These are phyloP conservation scores for Protodeltote pygarga DNA, from an alignment of 2,888 invertebrate genomes.

Conservation along the genomic window DNA sequence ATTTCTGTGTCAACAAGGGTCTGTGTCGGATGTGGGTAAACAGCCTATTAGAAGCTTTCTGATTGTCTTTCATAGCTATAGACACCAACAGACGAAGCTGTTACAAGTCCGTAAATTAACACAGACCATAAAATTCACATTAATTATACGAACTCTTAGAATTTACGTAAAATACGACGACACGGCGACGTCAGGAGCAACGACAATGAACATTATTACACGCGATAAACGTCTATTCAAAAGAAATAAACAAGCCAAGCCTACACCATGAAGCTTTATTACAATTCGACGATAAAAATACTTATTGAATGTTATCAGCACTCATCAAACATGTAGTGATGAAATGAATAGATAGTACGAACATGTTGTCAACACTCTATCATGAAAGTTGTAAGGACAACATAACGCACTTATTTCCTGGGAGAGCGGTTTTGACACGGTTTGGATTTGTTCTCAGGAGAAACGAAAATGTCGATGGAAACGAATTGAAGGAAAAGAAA, in stretches of 20 bases:
- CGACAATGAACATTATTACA: conserved; percentile 55
- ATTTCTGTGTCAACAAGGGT: conserved; percentile 31
- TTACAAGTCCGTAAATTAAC: conserved; percentile 55
- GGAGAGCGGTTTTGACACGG: conserved; percentile 15
- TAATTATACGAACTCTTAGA: conserved; percentile 51
- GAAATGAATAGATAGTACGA: conserved; percentile 45
- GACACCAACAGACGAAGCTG: conserved; percentile 34
- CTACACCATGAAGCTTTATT: conserved; percentile 55
- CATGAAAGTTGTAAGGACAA: conserved; percentile 13
- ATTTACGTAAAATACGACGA: conserved; percentile 45
- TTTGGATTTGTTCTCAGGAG: conserved; percentile 18
- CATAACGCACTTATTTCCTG: conserved; percentile 14
- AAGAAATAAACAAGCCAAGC: conserved; percentile 42
- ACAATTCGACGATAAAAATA: conserved; percentile 62
- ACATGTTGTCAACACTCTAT: conserved; percentile 28
- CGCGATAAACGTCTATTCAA: conserved; percentile 31
- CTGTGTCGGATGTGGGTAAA: conserved; percentile 34
- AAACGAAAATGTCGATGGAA: conserved; percentile 12
- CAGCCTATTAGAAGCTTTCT: conserved; percentile 40
- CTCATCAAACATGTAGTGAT: conserved; percentile 53
- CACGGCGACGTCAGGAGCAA: conserved; percentile 54
- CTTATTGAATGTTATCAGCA: conserved; percentile 65
- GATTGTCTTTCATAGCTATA: conserved; percentile 46
- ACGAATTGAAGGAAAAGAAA: conserved; percentile 3
- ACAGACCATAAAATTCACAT: conserved; percentile 52